A percentile compares a stretch with the other conserved stretches of the same genome.
These are phyloP conservation scores for Clarias macrocephalus DNA, from an alignment of 2,113 vertebrate species.

Conservation along the genomic window DNA sequence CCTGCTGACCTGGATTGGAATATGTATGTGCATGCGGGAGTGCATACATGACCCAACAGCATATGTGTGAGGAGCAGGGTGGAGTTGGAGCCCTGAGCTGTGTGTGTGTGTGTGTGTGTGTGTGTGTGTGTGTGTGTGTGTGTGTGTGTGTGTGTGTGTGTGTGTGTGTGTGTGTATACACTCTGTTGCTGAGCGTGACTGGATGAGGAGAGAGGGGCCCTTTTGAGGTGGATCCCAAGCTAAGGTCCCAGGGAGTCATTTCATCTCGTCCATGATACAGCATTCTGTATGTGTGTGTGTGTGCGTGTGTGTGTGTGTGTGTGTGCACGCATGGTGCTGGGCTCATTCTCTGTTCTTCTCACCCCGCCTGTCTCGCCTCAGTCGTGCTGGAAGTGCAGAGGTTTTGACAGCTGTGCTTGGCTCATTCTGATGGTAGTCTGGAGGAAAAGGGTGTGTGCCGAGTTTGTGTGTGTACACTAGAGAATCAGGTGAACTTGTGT, in stretches of 20 bases:
- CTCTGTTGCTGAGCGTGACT: constrained; percentile 39
- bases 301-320: constrained; percentile 46
- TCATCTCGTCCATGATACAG: constrained; percentile 55
- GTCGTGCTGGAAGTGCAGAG: constrained; percentile 69
- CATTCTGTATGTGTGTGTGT: constrained; percentile 29
- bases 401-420: constrained; percentile 79
- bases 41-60: constrained; percentile 21
- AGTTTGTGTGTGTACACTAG: constrained; percentile 41
- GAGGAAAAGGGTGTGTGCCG: constrained; percentile 73
- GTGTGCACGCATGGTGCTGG: constrained; percentile 1
- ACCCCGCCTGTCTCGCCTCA: constrained; percentile 63
- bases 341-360: constrained; percentile 44
- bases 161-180: constrained; percentile 20
- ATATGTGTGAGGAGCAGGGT: constrained; percentile 31
- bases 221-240: constrained; percentile 45
- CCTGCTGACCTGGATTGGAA: constrained; percentile 24
- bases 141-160: constrained; percentile 30
- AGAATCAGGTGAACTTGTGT: constrained; percentile 44
- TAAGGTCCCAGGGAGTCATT: constrained; percentile 60
- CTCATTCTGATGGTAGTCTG: constrained; percentile 69
- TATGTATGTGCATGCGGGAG: constrained; percentile 32
- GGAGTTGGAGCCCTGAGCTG: constrained; percentile 37
- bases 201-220: constrained; percentile 48
- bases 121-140: constrained; percentile 16
- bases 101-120: background rate